Base-by-base conservation (phyloP, 2,113 vertebrate species). In the Pungitius pungitius region DNA sequence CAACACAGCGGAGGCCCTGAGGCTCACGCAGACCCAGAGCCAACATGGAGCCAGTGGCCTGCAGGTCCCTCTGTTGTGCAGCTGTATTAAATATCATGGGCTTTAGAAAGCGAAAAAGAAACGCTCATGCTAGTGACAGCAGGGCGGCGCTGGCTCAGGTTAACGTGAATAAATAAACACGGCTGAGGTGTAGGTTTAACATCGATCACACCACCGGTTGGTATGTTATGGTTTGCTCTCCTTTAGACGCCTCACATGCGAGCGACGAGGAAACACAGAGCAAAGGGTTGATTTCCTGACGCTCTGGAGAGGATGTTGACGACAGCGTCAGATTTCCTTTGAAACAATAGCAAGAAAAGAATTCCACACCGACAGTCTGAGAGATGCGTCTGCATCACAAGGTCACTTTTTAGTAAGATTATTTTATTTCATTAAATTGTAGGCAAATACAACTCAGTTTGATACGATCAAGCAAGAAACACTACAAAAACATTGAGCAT, bases 31-130 rank as follows among this genome's bases (percentile, higher is more conserved):
- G 43, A 45, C 64, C 52, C 8, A 0, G 89, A 89, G 85, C 91
- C 91, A 88, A 87, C 68, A 91, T 90, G 92, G 84, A 84, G 69
- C 68, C 68, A 17, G 79, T 73, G 69, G 77, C 87, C 76, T 18
- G 73, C 80, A 42, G 54, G 72, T 64, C 65, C 15, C 40, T 65
- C 80, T n/a, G 60, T 63, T 77, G 75, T 73, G 82, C 14, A 61
- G 67, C 40, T 90, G 92, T 93, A 94, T 94, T 93, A 89, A 91
- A 93, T 94, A 92, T 93, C 93, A 92, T 83, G 77, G 82, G 84
- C 92, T 90, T 90, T 89, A 88, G 90, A 94, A 92, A 92, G 89
- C 72, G 71, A 93, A 89, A n/a, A 86, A 82, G 83, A 88, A 86
- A 80, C 84, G 49, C 86, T 86, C 33, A 75, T 73, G 71, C 63